These are phyloP conservation scores for Troides oblongomaculatus DNA, from an alignment of 2,888 invertebrate species.

Conservation along the genomic window DNA sequence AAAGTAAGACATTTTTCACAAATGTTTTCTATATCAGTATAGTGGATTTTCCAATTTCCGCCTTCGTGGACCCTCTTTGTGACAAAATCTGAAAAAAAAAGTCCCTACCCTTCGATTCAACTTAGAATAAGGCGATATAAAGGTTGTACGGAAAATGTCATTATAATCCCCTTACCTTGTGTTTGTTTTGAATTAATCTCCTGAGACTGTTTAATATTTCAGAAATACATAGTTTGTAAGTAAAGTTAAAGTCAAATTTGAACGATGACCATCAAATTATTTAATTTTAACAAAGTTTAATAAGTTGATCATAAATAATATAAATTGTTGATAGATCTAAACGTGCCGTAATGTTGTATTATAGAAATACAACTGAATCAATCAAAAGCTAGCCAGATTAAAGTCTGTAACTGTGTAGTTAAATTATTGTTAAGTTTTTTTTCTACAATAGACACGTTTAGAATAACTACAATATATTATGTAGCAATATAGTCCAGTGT, in stretches of 20 bases:
- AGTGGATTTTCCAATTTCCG: conserved; percentile 23
- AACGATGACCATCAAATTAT: background rate
- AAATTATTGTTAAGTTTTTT: background rate
- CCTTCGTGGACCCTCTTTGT: conserved; percentile 50
- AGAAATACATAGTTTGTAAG: background rate
- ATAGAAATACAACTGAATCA: background rate
- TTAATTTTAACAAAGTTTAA: background rate
- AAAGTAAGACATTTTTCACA: conserved; percentile 2
- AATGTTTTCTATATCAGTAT: conserved; percentile 15
- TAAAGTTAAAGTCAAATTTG: background rate
- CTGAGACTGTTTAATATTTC: background rate
- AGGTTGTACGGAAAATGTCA: conserved; percentile 66
- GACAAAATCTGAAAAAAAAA: conserved; percentile 54
- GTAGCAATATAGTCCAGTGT: too few species aligned
- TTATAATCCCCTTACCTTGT: conserved; percentile 60
- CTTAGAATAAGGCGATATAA: conserved; percentile 56
- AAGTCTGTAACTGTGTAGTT: background rate
- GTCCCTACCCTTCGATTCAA: conserved; percentile 45
- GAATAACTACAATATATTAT: background rate
- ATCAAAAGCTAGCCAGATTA: background rate
- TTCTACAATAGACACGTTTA: background rate
- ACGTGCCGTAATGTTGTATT: background rate
- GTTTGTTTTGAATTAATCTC: conserved; percentile 48
- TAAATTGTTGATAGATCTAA: background rate
- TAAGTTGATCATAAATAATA: too few species aligned